A percentile compares a stretch with the other conserved stretches of the same genome.
Evolutionary conservation across 1,140 invertebrate genomes (phyloP).

Genomic region (Teleopsis dalmanni): DNA sequence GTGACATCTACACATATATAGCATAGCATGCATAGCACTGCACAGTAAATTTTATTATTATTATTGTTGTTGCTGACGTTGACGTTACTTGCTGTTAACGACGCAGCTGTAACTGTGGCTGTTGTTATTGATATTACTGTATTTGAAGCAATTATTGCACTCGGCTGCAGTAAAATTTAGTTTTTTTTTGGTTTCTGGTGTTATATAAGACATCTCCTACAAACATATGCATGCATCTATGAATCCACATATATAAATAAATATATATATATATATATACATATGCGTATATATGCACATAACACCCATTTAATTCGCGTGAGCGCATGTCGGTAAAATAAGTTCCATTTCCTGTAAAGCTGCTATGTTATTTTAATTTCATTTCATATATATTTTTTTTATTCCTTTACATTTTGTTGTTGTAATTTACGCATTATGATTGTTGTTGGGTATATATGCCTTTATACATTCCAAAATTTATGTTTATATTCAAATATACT

Average conservation of each 20-base stretch:
- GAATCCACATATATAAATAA: neutral
- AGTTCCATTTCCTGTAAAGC: slow-evolving; percentile 2
- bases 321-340: slow-evolving; percentile 6
- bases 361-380: no score
- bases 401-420: no score
- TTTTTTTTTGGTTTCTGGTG: neutral
- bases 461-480: no score
- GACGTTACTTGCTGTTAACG: neutral
- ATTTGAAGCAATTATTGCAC: slow-evolving; percentile 2
- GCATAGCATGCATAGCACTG: neutral
- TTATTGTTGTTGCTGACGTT: no score
- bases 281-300: neutral
- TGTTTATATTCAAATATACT: no score
- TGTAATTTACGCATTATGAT: no score
- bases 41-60: no score
- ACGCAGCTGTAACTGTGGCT: neutral
- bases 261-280: neutral
- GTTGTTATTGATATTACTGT: no score
- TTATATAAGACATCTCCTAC: no score
- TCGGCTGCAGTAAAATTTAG: neutral
- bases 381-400: no score
- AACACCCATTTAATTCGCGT: neutral
- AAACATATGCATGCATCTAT: neutral
- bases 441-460: no score
- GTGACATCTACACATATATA: neutral